Conservation (phyloP, 2,113 vertebrate species). For the Eolophus roseicapilla region DNA sequence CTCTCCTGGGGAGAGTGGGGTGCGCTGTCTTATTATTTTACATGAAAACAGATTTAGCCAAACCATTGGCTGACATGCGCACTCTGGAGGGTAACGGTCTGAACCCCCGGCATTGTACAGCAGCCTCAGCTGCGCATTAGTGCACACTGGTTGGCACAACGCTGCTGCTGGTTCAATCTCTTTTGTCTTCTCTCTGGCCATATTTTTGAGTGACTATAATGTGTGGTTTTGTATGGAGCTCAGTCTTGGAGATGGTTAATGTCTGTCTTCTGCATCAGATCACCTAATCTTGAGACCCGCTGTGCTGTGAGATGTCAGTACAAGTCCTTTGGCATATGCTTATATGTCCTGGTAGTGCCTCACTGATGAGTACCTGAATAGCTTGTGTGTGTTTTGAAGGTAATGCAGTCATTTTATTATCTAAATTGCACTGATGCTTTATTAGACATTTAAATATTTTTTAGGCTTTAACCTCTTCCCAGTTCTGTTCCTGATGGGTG, state of each 20-base stretch:
- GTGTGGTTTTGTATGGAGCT: background rate
- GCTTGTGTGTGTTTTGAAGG: background rate
- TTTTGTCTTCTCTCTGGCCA: background rate
- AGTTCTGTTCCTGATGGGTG: background rate
- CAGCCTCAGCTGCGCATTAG: background rate
- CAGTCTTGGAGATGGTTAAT: background rate
- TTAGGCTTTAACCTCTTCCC: background rate
- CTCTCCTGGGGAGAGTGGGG: background rate
- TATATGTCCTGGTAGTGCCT: background rate
- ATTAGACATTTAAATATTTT: background rate
- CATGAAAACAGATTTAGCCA: background rate
- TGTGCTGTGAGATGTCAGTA: background rate
- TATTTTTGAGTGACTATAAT: background rate
- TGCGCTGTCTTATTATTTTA: background rate
- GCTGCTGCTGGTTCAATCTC: background rate
- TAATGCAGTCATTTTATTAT: background rate
- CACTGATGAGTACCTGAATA: background rate
- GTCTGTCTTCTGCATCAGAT: background rate
- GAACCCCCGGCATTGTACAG: background rate
- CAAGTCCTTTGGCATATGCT: background rate
- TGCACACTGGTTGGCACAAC: background rate
- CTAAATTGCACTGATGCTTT: background rate
- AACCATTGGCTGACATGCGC: background rate
- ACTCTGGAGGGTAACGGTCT: rapidly evolving
- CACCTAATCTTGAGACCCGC: rapidly evolving